Conservation (phyloP, 2,888 invertebrate genomes). For the Augiades crinisus region DNA sequence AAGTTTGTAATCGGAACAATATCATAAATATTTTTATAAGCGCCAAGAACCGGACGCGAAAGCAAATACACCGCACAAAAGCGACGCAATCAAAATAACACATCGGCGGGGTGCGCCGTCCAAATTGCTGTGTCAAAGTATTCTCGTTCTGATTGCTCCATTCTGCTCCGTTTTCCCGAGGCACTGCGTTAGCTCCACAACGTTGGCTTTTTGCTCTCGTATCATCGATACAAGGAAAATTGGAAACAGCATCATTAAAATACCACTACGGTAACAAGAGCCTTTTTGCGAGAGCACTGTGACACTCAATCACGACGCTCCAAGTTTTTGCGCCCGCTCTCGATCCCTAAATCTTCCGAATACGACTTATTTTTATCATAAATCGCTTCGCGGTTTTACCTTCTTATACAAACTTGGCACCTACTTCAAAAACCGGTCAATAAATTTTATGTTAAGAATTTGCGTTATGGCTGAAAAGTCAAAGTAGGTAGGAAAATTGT, state of each 20-base stretch:
- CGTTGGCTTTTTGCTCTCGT: constrained; percentile 60
- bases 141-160: constrained; percentile 74
- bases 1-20: constrained; percentile 46
- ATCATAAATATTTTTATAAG: constrained; percentile 60
- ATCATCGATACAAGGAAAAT: constrained; percentile 48
- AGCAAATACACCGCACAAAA: constrained; percentile 63
- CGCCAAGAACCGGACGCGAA: constrained; percentile 54
- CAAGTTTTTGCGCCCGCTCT: background rate
- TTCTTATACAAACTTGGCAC: too few relatives aligned
- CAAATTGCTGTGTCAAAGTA: constrained; percentile 78
- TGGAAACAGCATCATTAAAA: constrained; percentile 33
- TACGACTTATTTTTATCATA: background rate
- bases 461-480: too few relatives aligned
- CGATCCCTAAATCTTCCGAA: background rate
- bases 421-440: too few relatives aligned
- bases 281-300: constrained; percentile 3
- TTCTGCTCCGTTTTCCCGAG: constrained; percentile 70
- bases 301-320: background rate
- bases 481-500: too few relatives aligned
- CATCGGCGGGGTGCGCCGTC: constrained; percentile 62
- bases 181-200: constrained; percentile 49
- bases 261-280: constrained; percentile 4
- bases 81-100: constrained; percentile 75
- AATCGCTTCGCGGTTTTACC: too few relatives aligned
- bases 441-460: too few relatives aligned